A percentile compares a stretch with the other conserved stretches of the same genome.
These are phyloP conservation scores for Eupristina koningsbergeri DNA, from an alignment of 1,140 invertebrate species.

Conservation along the genomic window DNA sequence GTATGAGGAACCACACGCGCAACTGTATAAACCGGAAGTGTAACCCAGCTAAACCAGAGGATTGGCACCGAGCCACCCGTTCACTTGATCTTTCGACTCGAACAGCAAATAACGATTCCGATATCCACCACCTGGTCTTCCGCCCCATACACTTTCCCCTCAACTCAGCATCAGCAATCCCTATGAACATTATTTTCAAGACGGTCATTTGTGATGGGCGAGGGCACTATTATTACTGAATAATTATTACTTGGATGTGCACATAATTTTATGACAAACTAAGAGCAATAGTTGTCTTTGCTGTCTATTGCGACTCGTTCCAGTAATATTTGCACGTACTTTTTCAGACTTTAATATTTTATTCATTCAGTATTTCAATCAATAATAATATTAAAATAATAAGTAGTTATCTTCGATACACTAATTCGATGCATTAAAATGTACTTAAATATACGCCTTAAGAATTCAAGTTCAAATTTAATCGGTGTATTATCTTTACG, in stretches of 20 bases:
- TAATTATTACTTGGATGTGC: not conserved
- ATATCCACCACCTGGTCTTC: slow-evolving; percentile 31
- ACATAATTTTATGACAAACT: not conserved
- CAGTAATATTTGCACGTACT: too few species aligned
- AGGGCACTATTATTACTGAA: too few species aligned
- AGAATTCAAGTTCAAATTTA: too few species aligned
- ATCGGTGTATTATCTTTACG: too few species aligned
- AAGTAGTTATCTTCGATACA: too few species aligned
- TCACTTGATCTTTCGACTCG: slow-evolving; percentile 57
- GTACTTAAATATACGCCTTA: too few species aligned
- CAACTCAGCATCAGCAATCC: not conserved
- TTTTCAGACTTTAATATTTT: not conserved
- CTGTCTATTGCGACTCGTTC: too few species aligned
- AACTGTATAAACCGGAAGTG: slow-evolving; percentile 45
- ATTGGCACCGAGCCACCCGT: slow-evolving; percentile 57
- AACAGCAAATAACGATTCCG: slow-evolving; percentile 19
- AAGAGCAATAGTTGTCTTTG: too few species aligned
- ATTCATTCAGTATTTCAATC: too few species aligned
- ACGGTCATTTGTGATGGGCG: not conserved
- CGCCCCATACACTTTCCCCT: not conserved
- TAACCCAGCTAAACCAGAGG: slow-evolving; percentile 5
- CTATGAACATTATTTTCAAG: not conserved
- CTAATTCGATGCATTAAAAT: too few species aligned
- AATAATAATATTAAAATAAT: too few species aligned
- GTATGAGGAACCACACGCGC: slow-evolving; percentile 42